Conservation (phyloP, 2,113 vertebrate genomes). For the Nanorana parkeri region DNA sequence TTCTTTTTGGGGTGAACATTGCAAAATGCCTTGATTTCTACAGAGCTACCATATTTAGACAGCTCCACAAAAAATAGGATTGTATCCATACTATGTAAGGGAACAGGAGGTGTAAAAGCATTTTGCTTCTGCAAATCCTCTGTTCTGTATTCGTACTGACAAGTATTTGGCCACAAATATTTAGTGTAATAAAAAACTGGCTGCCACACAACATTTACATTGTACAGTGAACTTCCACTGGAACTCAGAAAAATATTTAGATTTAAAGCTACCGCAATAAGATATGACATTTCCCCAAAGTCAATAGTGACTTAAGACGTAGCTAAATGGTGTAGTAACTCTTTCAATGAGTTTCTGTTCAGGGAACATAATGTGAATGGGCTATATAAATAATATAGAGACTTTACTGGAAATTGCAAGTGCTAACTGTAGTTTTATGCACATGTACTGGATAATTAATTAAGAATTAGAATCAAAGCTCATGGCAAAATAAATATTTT, state of each 20-base stretch:
- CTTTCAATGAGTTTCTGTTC: constrained; percentile 35
- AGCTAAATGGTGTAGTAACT: constrained; percentile 13
- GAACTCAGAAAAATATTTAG: constrained; percentile 39
- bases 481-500: too few species aligned
- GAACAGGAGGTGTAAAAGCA: not conserved
- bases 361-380: constrained; percentile 27
- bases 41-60: not conserved
- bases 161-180: constrained; percentile 37
- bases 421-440: not conserved
- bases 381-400: constrained; percentile 10
- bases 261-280: constrained; percentile 41
- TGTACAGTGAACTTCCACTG: constrained; percentile 24
- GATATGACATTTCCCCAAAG: constrained; percentile 42
- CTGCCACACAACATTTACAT: constrained; percentile 18
- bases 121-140: constrained; percentile 6
- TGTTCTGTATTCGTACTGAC: constrained; percentile 14
- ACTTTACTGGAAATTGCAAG: constrained; percentile 22
- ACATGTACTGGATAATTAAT: constrained; percentile 4
- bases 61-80: not conserved
- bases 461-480: too few species aligned
- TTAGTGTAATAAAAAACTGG: constrained; percentile 36
- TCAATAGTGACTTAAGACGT: constrained; percentile 32
- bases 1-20: too few species aligned
- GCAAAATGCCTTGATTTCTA: not conserved
- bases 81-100: not conserved